Percentiles rank a stretch among this genome's conserved stretches.
phyloP scores from a whole-genome alignment of 2,797 vertebrate species.

The Rhincodon typus region DNA sequence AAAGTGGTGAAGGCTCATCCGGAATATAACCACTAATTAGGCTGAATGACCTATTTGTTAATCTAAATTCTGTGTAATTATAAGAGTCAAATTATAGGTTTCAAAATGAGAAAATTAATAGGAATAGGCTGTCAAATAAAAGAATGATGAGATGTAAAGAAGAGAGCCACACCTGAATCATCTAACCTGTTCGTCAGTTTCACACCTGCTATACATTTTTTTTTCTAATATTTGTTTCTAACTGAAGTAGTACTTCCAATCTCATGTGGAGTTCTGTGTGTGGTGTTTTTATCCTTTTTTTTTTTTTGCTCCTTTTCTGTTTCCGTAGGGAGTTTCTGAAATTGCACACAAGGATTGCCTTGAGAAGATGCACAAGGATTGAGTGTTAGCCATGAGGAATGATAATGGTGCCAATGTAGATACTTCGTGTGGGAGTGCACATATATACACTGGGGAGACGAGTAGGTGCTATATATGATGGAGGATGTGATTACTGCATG shows the following conservation, averaged over 20 bases:
- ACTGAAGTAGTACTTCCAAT: too few species aligned
- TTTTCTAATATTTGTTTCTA: neutral
- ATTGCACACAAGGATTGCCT: slow-evolving; percentile 81
- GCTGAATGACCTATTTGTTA: neutral
- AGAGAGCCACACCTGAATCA: neutral
- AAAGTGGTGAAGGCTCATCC: neutral
- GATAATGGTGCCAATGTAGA: slow-evolving; percentile 50
- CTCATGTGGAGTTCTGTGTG: neutral
- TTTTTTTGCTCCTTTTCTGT: slow-evolving; percentile 39
- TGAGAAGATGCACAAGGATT: neutral
- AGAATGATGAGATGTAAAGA: neutral
- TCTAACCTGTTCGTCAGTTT: neutral
- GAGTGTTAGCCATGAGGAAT: slow-evolving; percentile 51
- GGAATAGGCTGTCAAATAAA: neutral
- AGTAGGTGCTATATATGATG: neutral
- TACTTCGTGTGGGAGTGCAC: slow-evolving; percentile 21
- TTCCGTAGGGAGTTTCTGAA: slow-evolving; percentile 70
- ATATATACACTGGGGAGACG: neutral
- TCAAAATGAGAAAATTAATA: neutral
- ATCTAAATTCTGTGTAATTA: neutral
- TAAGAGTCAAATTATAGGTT: neutral
- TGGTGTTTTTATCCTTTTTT: neutral
- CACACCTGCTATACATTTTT: neutral
- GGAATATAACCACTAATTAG: neutral
- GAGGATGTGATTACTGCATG: slow-evolving; percentile 40